These are phyloP conservation scores for Callyntrura guangdongensis DNA, from an alignment of 2,888 invertebrate genomes.

Conservation along the genomic window DNA sequence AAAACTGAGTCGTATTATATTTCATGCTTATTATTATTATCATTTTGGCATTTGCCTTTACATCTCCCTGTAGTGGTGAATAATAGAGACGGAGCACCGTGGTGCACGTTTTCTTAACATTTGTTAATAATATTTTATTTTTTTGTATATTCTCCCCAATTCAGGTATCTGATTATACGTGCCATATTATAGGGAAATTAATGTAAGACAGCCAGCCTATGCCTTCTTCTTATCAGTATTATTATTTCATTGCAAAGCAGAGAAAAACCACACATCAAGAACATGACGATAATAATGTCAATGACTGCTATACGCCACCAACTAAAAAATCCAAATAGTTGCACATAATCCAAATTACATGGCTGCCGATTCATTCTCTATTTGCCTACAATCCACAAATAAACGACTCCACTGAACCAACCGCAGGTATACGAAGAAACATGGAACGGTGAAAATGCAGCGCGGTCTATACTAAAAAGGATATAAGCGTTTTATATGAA, in stretches of 20 bases:
- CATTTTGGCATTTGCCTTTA: constrained; percentile 48
- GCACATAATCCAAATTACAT: constrained; percentile 40
- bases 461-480: neutral
- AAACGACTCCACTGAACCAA: neutral
- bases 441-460: neutral
- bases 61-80: constrained; percentile 42
- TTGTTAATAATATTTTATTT: constrained; percentile 68
- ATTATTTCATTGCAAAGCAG: constrained; percentile 76
- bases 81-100: constrained; percentile 17
- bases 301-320: constrained; percentile 45
- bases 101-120: constrained; percentile 58
- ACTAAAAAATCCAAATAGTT: constrained; percentile 38
- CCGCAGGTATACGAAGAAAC: neutral
- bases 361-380: constrained; percentile 41
- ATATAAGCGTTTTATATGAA: constrained; percentile 5
- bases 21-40: constrained; percentile 71
- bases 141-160: constrained; percentile 31
- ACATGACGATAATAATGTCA: constrained; percentile 68
- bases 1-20: constrained; percentile 61
- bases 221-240: constrained; percentile 55
- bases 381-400: constrained; percentile 13
- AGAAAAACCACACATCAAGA: constrained; percentile 79
- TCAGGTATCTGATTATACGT: constrained; percentile 67
- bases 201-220: constrained; percentile 62
- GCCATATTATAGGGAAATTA: constrained; percentile 74